Base-by-base conservation (phyloP, 2,113 vertebrate species). In the Panurus biarmicus region DNA sequence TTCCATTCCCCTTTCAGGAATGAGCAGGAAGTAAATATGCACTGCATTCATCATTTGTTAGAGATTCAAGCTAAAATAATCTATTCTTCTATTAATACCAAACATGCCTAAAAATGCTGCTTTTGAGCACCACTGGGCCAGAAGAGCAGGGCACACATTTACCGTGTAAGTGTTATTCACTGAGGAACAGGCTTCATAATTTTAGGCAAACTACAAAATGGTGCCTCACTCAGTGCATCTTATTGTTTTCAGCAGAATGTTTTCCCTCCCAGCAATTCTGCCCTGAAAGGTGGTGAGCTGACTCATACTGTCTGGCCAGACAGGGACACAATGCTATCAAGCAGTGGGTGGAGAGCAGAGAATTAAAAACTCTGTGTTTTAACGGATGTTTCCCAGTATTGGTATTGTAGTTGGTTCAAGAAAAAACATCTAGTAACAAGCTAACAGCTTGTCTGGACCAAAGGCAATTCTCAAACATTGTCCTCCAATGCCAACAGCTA, bases 11-110 rank as follows among this genome's bases (percentile, higher is more conserved):
- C 47, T 85, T 83, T 90, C 93, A 94, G 76, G 95, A 97, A 97
- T 94, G 86, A 94, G 53, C 75, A 91, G 89, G 87, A 94, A 96
- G 89, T 89, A 95, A 97, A 97, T 67, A 95, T 1, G 4, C 53
- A 60, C 65, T n/a, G n/a, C n/a, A 66, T 50, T 89, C 69, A 73
- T 89, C 22, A 90, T 96, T 93, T 96, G 89, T 80, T 83, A 82
- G 25, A 94, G 82, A 95, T 89, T 62, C 96, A 94, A 96, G 88
- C 92, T 40, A 95, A 96, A 86, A 93, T 58, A 85, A 51, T 96
- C 75, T 78, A 60, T 48, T 92, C 51, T 94, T 90, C 75, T 90
- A 53, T 87, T 77, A 69, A 47, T 66, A 93, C 47, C 62, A 94
- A 90, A 85, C 78, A 90, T 20, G 33, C 31, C 54, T 80, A 22